Conservation (phyloP, 2,113 vertebrate genomes). For the Dipodomys spectabilis region DNA sequence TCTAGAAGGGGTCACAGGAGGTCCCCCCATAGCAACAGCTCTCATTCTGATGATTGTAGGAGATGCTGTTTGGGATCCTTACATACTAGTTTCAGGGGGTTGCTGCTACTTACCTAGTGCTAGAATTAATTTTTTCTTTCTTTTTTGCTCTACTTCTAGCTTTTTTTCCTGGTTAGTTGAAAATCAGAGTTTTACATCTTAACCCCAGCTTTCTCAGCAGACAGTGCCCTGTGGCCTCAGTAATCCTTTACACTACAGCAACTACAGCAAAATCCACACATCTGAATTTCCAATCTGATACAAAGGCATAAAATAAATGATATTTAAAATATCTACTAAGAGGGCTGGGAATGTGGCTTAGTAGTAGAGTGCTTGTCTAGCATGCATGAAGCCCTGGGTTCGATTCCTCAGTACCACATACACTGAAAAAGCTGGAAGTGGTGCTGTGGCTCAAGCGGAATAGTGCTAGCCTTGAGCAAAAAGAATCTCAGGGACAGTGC, state of each 20-base stretch:
- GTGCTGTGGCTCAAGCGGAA: no score
- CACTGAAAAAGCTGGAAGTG: no score
- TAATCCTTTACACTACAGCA: background rate
- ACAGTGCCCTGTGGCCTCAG: background rate
- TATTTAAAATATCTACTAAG: background rate
- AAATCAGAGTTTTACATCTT: no score
- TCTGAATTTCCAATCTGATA: background rate
- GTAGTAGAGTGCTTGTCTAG: no score
- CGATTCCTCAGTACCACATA: no score
- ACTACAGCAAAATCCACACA: background rate
- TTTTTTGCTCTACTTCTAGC: background rate
- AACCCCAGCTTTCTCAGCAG: background rate
- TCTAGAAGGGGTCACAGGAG: background rate
- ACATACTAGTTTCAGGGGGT: background rate
- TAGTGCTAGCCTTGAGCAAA: no score
- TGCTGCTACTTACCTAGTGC: background rate
- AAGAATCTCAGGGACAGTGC: no score
- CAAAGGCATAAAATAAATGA: slow-evolving; percentile 20
- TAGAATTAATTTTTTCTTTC: background rate
- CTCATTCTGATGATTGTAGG: background rate
- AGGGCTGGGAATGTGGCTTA: no score
- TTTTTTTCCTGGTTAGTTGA: background rate
- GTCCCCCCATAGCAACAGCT: no score
- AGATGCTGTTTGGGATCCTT: background rate
- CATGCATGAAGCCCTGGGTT: no score